phyloP scores from a whole-genome alignment of 2,797 vertebrate genomes.

The Crocodylus rhombifer region DNA sequence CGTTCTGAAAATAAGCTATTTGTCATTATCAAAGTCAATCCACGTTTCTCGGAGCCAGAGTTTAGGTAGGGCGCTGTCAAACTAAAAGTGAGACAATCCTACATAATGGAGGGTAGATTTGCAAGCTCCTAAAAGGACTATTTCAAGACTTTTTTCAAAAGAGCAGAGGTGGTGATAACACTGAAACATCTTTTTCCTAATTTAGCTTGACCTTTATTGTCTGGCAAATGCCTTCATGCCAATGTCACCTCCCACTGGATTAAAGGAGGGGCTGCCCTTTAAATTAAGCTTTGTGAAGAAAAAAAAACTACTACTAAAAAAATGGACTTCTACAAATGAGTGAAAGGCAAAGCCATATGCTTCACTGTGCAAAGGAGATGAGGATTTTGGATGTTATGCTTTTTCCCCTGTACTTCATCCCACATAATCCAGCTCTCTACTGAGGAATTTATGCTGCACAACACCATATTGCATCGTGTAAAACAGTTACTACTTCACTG shows the following conservation, averaged over 20 bases:
- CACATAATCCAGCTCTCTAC: background rate
- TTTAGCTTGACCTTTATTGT: rapidly evolving
- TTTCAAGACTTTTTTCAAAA: background rate
- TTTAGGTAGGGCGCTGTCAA: background rate
- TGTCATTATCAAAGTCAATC: rapidly evolving
- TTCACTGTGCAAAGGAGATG: rapidly evolving
- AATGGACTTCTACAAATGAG: background rate
- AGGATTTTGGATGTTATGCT: background rate
- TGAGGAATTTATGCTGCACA: rapidly evolving
- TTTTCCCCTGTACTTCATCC: background rate
- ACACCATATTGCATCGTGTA: background rate
- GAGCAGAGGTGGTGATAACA: background rate
- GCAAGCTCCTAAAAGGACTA: background rate
- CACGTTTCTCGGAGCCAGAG: background rate
- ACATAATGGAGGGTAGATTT: rapidly evolving
- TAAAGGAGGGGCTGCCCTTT: background rate
- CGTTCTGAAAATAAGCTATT: background rate
- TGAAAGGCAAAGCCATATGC: rapidly evolving
- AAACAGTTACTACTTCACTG: background rate
- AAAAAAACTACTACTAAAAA: background rate
- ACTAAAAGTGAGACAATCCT: background rate
- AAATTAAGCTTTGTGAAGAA: background rate
- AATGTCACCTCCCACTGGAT: background rate
- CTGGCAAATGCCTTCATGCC: background rate
- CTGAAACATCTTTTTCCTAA: background rate